Evolutionary conservation across 1,140 invertebrate genomes (phyloP).

Genomic region (Hycleus phaleratus): DNA sequence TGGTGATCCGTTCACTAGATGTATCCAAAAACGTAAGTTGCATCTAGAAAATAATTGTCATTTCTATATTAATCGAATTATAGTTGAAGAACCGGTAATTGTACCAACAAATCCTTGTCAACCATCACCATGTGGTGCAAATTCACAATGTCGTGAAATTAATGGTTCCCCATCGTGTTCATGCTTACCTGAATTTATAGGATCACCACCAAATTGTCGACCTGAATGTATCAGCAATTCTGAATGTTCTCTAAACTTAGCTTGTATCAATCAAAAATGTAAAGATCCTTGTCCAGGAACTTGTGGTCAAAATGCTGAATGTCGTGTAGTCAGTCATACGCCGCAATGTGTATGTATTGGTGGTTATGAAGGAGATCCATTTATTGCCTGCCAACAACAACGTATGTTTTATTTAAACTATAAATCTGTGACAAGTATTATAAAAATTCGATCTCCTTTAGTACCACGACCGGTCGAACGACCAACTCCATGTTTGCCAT

Average conservation of each 20-base stretch:
- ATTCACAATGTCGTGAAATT: conserved; percentile 45
- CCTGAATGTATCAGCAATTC: conserved; percentile 65
- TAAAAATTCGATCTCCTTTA: background rate
- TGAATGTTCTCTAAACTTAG: conserved; percentile 55
- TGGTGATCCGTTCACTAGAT: conserved; percentile 57
- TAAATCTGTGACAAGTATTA: background rate
- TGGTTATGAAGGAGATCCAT: conserved; percentile 51
- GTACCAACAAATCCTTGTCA: conserved; percentile 46
- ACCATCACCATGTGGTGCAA: conserved; percentile 50
- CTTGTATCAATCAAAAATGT: conserved; percentile 56
- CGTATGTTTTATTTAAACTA: conserved; percentile 40
- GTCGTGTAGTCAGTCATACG: conserved; percentile 58
- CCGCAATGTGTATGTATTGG: conserved; percentile 56
- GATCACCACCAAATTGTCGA: conserved; percentile 64
- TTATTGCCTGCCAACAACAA: conserved; percentile 47
- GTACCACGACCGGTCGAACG: conserved; percentile 26
- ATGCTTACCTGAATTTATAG: conserved; percentile 61
- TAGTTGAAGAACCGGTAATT: conserved; percentile 27
- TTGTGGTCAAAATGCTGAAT: conserved; percentile 60
- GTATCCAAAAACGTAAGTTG: conserved; percentile 30
- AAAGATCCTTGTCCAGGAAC: conserved; percentile 57
- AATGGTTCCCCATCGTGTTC: conserved; percentile 50
- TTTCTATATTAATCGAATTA: background rate
- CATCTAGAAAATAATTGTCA: conserved; percentile 36
- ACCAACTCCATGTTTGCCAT: conserved; percentile 56